Base-by-base conservation (phyloP, 2,888 invertebrate genomes). In the Noctua pronuba region DNA sequence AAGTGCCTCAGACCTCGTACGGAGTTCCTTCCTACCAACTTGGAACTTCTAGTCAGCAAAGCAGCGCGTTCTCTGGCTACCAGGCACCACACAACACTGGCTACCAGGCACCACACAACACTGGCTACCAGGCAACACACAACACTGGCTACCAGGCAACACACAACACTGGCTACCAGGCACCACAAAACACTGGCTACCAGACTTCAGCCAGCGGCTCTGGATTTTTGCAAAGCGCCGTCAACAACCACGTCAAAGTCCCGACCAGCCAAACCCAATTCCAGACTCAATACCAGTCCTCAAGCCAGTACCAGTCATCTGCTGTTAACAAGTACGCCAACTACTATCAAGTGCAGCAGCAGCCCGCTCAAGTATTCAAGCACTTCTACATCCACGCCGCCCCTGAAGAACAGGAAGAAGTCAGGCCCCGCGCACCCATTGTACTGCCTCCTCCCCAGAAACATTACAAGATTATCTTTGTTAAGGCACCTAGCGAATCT, bases 401-500 rank as follows among this genome's bases (percentile, higher is more conserved):
- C 2, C 96, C 96, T 2, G 96, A 96, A 90, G 96, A 96, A 64
- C 95, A 95, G 11, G 97, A 97, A 89, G 92, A 94, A 84, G 94
- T 97, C 68, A 97, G 97, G 77, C 94, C 96, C 75, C 97, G 97
- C 86, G 97, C 97, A 24, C 97, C 97, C 77, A 93, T 96, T 1
- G 96, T 97, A 2, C 93, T 97, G 2, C 97, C 97, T 10, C 97
- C 98, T 52, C 97, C 98, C 35, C 98, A 98, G 92, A 98, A 98
- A 89, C 98, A 98, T 92, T 98, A 98, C 97, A 98, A 98, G 92
- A 98, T 98, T 88, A 98, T 98, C 93, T 98, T 98, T 96, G 98
- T 98, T 92, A 98, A 98, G 93, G 97, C 98, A 18, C 98, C 98
- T 70, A 97, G 97, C 55, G 97, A 97, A 84, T 97, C 97, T 66